Evolutionary conservation across 1,140 invertebrate species (phyloP).

Genomic region (Drosophila repleta): DNA sequence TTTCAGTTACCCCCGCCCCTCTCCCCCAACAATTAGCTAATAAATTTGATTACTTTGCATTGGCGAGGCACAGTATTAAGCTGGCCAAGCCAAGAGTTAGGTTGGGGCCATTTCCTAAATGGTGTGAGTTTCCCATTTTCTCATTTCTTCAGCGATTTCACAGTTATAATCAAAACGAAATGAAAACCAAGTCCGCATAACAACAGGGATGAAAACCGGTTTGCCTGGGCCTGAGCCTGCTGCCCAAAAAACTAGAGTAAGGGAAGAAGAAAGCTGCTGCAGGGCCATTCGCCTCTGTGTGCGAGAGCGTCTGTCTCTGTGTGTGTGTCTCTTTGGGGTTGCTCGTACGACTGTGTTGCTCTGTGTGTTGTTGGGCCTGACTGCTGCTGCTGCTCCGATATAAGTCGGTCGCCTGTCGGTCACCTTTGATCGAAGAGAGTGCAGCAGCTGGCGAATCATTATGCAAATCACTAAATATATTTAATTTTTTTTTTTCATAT

Average conservation of each 20-base stretch:
- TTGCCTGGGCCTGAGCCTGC: no score
- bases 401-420: slow-evolving; percentile 67
- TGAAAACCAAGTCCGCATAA: slow-evolving; percentile 67
- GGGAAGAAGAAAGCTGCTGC: slow-evolving; percentile 65
- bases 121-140: slow-evolving; percentile 8
- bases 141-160: slow-evolving; percentile 20
- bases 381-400: slow-evolving; percentile 20
- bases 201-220: slow-evolving; percentile 73
- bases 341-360: slow-evolving; percentile 9
- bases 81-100: slow-evolving; percentile 7
- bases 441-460: slow-evolving; percentile 49
- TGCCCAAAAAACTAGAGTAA: slow-evolving; percentile 58
- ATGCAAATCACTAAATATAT: slow-evolving; percentile 5
- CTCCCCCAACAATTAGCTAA: slow-evolving; percentile 31
- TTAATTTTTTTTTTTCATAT: no score
- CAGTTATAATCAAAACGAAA: slow-evolving; percentile 54
- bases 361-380: slow-evolving; percentile 22
- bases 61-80: slow-evolving; percentile 9
- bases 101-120: slow-evolving; percentile 15
- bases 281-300: slow-evolving; percentile 26
- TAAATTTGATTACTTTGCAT: slow-evolving; percentile 43
- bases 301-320: slow-evolving; percentile 28
- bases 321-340: slow-evolving; percentile 46
- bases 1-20: neutral
- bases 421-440: slow-evolving; percentile 53